Base-by-base conservation (phyloP, 53 echinoderm and acorn worm genomes). In the Crossaster papposus region DNA sequence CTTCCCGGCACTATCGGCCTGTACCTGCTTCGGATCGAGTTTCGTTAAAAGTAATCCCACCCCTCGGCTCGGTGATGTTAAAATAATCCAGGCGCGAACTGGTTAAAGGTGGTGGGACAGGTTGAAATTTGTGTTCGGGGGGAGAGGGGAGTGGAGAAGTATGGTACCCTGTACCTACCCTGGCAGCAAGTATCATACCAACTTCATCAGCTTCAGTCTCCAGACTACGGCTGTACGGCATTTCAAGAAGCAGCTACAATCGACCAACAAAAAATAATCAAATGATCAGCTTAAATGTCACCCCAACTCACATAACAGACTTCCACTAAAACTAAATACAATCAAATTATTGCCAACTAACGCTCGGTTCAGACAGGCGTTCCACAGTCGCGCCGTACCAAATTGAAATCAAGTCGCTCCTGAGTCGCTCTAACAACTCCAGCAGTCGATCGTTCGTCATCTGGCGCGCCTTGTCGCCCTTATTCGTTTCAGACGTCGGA, bases 141-240 rank as follows among this genome's bases (percentile, higher is more conserved):
- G 3, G 4, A 1, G 36, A 7, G 18, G 62, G 62, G 12, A 62
- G 62, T 62, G 12, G 62, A 11, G 23, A 62, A 62, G 23, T 68
- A 23, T 68, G 68, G 24, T 58, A 58, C 68, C 28, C 24, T 68
- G 23, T 80, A 52, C 78, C 44, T 34, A 98, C 98, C 94, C 92
- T 98, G 33, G 98, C 98, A 85, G 98, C 96, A 24, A 98, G 84
- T 79, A 90, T 81, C 31, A 98, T 78, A 35, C 98, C 98, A 3
- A 98, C 96, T 81, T 93, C 94, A 92, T 98, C 98, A 18, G 98
- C 98, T 89, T 98, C 98, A 8, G 91, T 88, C 72, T 98, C 98
- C 28, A 98, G 79, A 70, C 79, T 80, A 54, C 97, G 85, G 79
- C 88, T 97, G 89, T 97, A 97, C 14, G 97, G 97, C 97, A 97